These are phyloP conservation scores for Frankliniella intonsa DNA, from an alignment of 2,888 invertebrate genomes.

Conservation along the genomic window DNA sequence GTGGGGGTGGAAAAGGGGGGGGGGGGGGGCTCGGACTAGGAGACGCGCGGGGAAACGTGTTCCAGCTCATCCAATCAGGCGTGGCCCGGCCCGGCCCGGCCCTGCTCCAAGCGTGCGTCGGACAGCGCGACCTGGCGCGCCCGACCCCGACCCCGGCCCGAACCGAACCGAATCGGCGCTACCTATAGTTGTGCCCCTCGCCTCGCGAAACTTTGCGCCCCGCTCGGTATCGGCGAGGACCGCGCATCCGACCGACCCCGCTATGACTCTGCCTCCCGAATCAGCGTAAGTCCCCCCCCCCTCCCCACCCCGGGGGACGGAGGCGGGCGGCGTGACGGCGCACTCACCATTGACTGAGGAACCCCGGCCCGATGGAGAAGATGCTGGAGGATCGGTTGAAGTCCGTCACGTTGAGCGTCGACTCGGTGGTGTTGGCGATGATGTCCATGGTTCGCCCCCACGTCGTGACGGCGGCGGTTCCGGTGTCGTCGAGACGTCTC, in stretches of 20 bases:
- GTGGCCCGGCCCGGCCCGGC: not conserved
- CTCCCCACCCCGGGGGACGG: no score
- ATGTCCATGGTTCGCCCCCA: conserved; percentile 1
- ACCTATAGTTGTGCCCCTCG: not conserved
- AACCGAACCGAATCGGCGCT: not conserved
- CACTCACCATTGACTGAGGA: conserved; percentile 37
- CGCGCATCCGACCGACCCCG: no score
- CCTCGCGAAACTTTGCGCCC: not conserved
- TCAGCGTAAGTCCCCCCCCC: not conserved
- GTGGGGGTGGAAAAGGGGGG: not conserved
- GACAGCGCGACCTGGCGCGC: not conserved
- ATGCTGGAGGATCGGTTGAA: conserved; percentile 36
- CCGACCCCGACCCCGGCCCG: not conserved
- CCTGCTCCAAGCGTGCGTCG: not conserved
- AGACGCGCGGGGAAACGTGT: no score
- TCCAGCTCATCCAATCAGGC: no score
- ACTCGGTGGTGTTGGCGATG: conserved; percentile 20
- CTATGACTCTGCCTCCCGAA: no score
- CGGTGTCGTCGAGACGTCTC: no score
- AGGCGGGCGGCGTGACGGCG: not conserved
- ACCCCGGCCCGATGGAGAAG: conserved; percentile 36
- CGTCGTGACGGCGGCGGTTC: not conserved
- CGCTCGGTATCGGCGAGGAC: not conserved
- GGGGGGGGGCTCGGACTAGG: no score
- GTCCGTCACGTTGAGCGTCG: conserved; percentile 36